Conservation (phyloP, 92 coral and sea anemone genomes). For the Palythoa caribaeorum region DNA sequence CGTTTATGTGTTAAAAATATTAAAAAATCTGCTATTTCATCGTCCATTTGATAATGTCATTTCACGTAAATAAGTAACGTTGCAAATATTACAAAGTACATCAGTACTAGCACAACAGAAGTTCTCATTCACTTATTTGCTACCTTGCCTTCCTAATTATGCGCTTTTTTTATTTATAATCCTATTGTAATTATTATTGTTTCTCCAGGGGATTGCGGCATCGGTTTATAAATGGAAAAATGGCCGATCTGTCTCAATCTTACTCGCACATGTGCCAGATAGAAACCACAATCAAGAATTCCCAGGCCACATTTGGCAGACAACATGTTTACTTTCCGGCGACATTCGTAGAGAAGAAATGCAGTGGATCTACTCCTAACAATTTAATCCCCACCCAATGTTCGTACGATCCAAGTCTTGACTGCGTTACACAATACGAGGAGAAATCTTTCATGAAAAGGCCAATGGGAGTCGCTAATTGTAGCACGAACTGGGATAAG, state of each 20-base stretch:
- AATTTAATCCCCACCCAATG: slow-evolving; percentile 7
- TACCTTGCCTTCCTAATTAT: too few species aligned
- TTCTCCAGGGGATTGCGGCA: slow-evolving; percentile 9
- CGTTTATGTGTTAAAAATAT: too few species aligned
- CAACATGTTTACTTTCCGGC: slow-evolving; percentile 25
- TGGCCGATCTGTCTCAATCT: slow-evolving; percentile 19
- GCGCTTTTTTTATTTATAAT: not conserved
- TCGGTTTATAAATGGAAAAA: not conserved
- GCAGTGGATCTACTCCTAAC: slow-evolving; percentile 8
- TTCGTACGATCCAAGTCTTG: slow-evolving; percentile 34
- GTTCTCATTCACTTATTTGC: too few species aligned
- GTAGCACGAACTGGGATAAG: slow-evolving; percentile 34
- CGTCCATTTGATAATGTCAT: too few species aligned
- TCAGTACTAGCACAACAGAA: too few species aligned
- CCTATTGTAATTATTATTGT: not conserved
- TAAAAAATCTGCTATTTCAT: too few species aligned
- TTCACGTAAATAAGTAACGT: too few species aligned
- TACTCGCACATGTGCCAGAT: slow-evolving; percentile 32
- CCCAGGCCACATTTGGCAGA: slow-evolving; percentile 6
- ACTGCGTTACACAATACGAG: slow-evolving; percentile 37
- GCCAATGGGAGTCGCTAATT: slow-evolving; percentile 19
- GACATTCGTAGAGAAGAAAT: slow-evolving; percentile 35
- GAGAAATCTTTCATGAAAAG: slow-evolving; percentile 35
- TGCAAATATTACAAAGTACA: too few species aligned
- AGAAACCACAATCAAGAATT: slow-evolving; percentile 6